A percentile compares a stretch with the other conserved stretches of the same genome.
Evolutionary conservation across 1,140 invertebrate species (phyloP).

Genomic region (Pseudomyrmex pallidus): DNA sequence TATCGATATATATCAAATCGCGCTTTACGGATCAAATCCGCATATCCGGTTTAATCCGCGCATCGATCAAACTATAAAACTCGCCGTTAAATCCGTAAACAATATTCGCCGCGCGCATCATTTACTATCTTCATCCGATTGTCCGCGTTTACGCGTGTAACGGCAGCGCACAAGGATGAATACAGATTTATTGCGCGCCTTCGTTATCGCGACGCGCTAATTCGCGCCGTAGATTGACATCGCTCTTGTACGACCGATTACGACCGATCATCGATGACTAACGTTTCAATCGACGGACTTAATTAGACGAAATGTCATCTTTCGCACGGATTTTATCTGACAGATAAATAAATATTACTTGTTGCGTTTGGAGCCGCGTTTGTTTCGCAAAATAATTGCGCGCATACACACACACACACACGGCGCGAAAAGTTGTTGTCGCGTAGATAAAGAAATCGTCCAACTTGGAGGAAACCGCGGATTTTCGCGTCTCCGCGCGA

Average conservation of each 20-base stretch:
- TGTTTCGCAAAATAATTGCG: background rate
- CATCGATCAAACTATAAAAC: conserved; percentile 56
- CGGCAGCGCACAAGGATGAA: conserved; percentile 8
- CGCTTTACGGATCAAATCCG: conserved; percentile 35
- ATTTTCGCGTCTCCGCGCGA: conserved; percentile 17
- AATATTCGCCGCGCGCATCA: conserved; percentile 50
- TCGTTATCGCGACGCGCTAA: conserved; percentile 30
- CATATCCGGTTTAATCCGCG: conserved; percentile 44
- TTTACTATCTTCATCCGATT: conserved; percentile 46
- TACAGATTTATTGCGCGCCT: conserved; percentile 10
- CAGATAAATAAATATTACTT: background rate
- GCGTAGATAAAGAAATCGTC: background rate
- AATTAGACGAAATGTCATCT: background rate
- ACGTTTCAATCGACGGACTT: background rate
- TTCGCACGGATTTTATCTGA: background rate
- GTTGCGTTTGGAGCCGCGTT: background rate
- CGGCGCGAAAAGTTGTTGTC: background rate
- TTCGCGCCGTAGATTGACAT: conserved; percentile 5
- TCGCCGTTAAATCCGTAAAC: conserved; percentile 56
- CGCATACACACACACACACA: too few relatives aligned
- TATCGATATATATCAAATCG: conserved; percentile 47
- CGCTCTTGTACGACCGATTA: background rate
- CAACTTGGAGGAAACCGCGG: conserved; percentile 5
- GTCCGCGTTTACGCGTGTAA: conserved; percentile 18
- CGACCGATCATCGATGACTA: background rate